Evolutionary conservation across 2,888 invertebrate species (phyloP).

Genomic region (Odontocolon sp.): DNA sequence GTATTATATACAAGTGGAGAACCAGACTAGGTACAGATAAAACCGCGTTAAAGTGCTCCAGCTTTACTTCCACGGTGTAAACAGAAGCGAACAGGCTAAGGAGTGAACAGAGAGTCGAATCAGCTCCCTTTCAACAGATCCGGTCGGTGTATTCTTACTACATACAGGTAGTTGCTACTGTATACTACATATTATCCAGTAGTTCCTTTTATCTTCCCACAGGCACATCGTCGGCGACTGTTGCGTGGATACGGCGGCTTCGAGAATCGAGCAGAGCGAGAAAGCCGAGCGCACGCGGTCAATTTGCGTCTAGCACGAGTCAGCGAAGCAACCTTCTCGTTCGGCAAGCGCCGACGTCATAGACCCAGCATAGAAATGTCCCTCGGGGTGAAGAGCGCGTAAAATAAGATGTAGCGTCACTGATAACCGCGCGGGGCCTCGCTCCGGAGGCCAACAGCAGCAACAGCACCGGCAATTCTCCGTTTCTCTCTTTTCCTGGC

Average conservation of each 20-base stretch:
- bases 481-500: conserved; percentile 1
- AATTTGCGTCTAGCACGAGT: conserved; percentile 80
- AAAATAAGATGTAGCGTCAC: conserved; percentile 80
- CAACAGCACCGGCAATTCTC: conserved; percentile 33
- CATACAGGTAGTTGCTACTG: conserved; percentile 27
- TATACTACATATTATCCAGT: conserved; percentile 53
- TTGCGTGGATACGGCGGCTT: neutral
- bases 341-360: conserved; percentile 78
- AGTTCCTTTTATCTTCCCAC: conserved; percentile 58
- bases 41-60: conserved; percentile 49
- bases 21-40: conserved; percentile 31
- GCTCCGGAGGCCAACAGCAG: conserved; percentile 49
- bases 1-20: conserved; percentile 15
- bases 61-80: conserved; percentile 46
- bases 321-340: conserved; percentile 69
- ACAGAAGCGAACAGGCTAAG: conserved; percentile 27
- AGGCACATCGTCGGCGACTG: conserved; percentile 42
- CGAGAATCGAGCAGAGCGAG: conserved; percentile 46
- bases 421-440: conserved; percentile 72
- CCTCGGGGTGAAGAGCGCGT: conserved; percentile 77
- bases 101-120: conserved; percentile 26
- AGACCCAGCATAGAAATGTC: conserved; percentile 80
- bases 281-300: conserved; percentile 73
- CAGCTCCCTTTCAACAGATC: conserved; percentile 55
- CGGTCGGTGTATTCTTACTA: conserved; percentile 21